A percentile compares a stretch with the other conserved stretches of the same genome.
phyloP scores from a whole-genome alignment of 2,888 invertebrate genomes.

The Microplitis deprimator region DNA sequence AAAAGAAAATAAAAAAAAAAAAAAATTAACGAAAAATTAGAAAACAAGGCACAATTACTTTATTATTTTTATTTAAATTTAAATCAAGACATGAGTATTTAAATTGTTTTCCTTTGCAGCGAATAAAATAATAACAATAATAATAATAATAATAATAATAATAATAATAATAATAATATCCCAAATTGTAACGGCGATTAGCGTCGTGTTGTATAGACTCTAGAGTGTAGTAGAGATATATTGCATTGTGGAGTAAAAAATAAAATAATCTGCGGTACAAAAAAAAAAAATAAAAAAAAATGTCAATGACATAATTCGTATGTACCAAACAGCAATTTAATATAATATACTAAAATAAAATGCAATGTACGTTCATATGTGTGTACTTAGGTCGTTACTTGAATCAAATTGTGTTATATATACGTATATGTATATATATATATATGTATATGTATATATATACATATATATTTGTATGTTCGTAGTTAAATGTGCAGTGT shows the following conservation, averaged over 20 bases:
- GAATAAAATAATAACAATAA: constrained; percentile 30
- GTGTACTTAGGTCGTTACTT: constrained; percentile 29
- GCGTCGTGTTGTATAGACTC: constrained; percentile 67
- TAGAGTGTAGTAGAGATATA: constrained; percentile 61
- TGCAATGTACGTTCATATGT: constrained; percentile 1
- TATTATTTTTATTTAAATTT: neutral
- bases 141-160: constrained; percentile 30
- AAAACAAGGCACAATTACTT: constrained; percentile 5
- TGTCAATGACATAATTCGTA: constrained; percentile 26
- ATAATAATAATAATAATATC: constrained; percentile 45
- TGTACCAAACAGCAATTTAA: constrained; percentile 30
- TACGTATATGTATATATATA: constrained; percentile 38
- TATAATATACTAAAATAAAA: constrained; percentile 13
- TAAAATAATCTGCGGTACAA: neutral
- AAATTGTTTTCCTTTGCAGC: neutral
- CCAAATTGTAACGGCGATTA: constrained; percentile 58
- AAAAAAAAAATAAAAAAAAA: neutral
- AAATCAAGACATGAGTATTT: constrained; percentile 1
- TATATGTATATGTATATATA: constrained; percentile 61
- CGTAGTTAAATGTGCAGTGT: constrained; percentile 65
- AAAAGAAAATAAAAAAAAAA: constrained; percentile 8
- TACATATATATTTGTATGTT: constrained; percentile 31
- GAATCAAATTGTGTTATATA: constrained; percentile 59
- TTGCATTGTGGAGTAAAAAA: constrained; percentile 39
- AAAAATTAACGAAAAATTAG: constrained; percentile 25